Base-by-base conservation (phyloP, 2,888 invertebrate genomes). In the Brachyptera risi region DNA sequence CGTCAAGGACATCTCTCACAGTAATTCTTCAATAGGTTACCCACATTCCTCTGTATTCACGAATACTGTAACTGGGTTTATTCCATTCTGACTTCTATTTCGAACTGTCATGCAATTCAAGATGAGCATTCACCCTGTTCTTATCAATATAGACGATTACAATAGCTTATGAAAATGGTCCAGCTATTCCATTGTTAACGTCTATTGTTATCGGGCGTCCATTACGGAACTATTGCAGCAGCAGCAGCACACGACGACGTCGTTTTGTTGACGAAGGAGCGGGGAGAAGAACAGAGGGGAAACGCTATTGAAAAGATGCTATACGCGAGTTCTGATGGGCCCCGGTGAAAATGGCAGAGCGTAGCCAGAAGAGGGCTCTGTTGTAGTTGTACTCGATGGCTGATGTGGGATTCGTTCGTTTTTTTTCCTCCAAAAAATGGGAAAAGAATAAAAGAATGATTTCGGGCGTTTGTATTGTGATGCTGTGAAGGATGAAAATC, bases 81-180 rank as follows among this genome's bases (percentile, higher is more conserved):
- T n/a, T n/a, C n/a, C n/a, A n/a, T n/a, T n/a, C n/a, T n/a, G 31
- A 31, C 31, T 31, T 11, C 31, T 11, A 11, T 7, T 7, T 11
- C 31, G 31, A 31, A 31, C 31, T 11, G 31, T 31, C 31, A 31
- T 31, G 7, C 31, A 31, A 31, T 11, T 31, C 31, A 11, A n/a
- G 31, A 31, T 31, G 31, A 31, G 31, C 31, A 31, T 31, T 31
- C 31, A 11, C 31, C 31, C 31, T 31, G 7, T 31, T 64, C 66
- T 64, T 63, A 65, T 65, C 66, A 64, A 54, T n/a, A n/a, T 54
- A 58, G 60, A 60, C 62, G 60, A 64, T 67, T 64, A 67, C 67
- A 67, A 67, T 67, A 65, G 66, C 67, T 67, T 67, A 67, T 67
- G 67, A 67, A 67, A 67, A 66, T 67, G 67, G 67, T 66, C 66